A percentile compares a stretch with the other conserved stretches of the same genome.
These are phyloP conservation scores for Mixornis gularis DNA, from an alignment of 2,113 vertebrate species.

Conservation along the genomic window DNA sequence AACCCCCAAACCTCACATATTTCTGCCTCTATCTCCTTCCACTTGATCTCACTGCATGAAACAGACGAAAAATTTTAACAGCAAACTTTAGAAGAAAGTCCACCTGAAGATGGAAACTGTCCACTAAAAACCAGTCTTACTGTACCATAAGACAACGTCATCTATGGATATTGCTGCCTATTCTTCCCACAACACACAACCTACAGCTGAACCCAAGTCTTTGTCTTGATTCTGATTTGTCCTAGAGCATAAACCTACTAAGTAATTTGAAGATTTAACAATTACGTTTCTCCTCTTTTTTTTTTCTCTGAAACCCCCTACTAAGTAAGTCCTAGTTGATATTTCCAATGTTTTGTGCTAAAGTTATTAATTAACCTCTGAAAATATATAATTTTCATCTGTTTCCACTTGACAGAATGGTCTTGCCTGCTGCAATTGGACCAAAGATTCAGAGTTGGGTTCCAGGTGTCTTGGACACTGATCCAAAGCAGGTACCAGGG, in stretches of 20 bases:
- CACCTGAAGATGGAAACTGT: neutral
- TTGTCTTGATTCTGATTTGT: neutral
- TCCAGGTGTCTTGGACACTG: neutral
- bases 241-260: neutral
- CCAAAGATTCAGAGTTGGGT: neutral
- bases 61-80: neutral
- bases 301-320: rapidly evolving
- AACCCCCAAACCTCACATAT: neutral
- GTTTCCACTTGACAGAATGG: neutral
- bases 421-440: neutral
- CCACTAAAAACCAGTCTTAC: neutral
- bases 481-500: neutral
- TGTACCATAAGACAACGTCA: neutral
- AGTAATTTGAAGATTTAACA: neutral
- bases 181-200: neutral
- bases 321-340: neutral
- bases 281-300: neutral
- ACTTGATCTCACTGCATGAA: neutral
- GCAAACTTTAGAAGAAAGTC: neutral
- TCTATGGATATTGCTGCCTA: neutral
- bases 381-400: neutral
- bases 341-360: neutral
- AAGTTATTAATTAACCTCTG: neutral
- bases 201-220: neutral
- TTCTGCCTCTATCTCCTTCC: neutral